Base-by-base conservation (phyloP, 2,888 invertebrate genomes). In the Chrysolina americana region DNA sequence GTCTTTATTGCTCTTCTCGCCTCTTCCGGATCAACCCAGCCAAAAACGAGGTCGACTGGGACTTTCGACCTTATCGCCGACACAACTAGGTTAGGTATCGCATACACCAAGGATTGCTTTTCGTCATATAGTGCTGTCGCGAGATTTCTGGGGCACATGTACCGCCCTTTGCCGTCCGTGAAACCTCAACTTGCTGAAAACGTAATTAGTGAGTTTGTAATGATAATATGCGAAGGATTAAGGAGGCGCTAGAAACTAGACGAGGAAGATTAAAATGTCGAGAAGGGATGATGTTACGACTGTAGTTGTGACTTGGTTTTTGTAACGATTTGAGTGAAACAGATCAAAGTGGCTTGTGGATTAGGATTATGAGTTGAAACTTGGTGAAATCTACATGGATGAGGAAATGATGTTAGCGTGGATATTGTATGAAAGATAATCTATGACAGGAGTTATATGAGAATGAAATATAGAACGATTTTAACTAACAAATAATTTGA, bases 1-100 rank as follows among this genome's bases (percentile, higher is more conserved):
- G 78, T 80, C 81, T 83, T 85, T 83, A 83, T 84, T 83, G 80
- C 82, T 65, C 65, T 48, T 68, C 59, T 68, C 74, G 65, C 75
- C 36, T 65, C 21, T 48, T 66, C 66, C 41, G 44, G 65, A 41
- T 36, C 1, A 44, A 48, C 66, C 44, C 28, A 59, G 21, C 13
- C 10, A 19, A 3, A 11, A 53, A 23, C 15, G 36, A 41, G 21
- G 11, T 59, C 59, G n/a, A 21, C 17, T 48, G 19, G 53, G 41
- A 70, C 23, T 23, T 41, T 50, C 70, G 65, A 36, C 70, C 17
- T 70, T 47, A 70, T 65, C 41, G 41, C 17, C 36, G 9, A 63
- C 23, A 11, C 5, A n/a, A 21, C 6, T 62, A 48, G 53, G 68
- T 62, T 41, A 2, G 5, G 17, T 68, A 13, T 64, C 23, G 50